Conservation (phyloP, 2,113 vertebrate genomes). For the Pandion haliaetus region DNA sequence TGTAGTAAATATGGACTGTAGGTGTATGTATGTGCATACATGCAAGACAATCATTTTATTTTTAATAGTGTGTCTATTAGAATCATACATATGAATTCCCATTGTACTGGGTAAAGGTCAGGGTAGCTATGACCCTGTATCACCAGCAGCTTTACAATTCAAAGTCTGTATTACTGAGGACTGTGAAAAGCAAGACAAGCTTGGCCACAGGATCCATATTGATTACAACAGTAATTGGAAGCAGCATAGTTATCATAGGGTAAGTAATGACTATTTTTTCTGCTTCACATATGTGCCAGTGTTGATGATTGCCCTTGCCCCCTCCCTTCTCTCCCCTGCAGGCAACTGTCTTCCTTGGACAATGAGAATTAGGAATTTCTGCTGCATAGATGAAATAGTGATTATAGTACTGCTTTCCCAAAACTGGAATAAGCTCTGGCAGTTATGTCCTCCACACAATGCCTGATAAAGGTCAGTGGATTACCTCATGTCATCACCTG, state of each 20-base stretch:
- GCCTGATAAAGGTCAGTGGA: slow-evolving; percentile 47
- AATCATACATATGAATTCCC: slow-evolving; percentile 27
- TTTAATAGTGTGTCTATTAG: slow-evolving; percentile 14
- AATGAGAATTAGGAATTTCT: slow-evolving; percentile 33
- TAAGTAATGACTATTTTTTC: slow-evolving; percentile 51
- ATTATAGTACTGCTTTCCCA: slow-evolving; percentile 23
- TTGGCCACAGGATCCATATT: slow-evolving; percentile 57
- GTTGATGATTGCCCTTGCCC: slow-evolving; percentile 9
- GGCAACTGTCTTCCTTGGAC: slow-evolving; percentile 18
- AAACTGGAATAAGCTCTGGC: background rate
- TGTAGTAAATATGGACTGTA: background rate
- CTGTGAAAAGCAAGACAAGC: slow-evolving; percentile 49
- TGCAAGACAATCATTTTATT: background rate
- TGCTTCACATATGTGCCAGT: slow-evolving; percentile 46
- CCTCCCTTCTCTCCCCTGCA: slow-evolving; percentile 1
- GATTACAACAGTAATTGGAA: slow-evolving; percentile 60
- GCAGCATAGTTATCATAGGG: slow-evolving; percentile 53
- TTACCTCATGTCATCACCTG: slow-evolving; percentile 54
- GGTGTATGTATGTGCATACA: background rate
- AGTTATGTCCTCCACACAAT: background rate
- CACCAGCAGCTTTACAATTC: slow-evolving; percentile 48
- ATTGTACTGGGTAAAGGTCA: slow-evolving; percentile 29
- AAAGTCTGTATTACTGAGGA: slow-evolving; percentile 22
- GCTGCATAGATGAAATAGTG: slow-evolving; percentile 38
- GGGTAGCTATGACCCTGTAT: slow-evolving; percentile 17